A percentile compares a stretch with the other conserved stretches of the same genome.
phyloP scores from a whole-genome alignment of 2,113 vertebrate species.

The Microtus richardsoni region DNA sequence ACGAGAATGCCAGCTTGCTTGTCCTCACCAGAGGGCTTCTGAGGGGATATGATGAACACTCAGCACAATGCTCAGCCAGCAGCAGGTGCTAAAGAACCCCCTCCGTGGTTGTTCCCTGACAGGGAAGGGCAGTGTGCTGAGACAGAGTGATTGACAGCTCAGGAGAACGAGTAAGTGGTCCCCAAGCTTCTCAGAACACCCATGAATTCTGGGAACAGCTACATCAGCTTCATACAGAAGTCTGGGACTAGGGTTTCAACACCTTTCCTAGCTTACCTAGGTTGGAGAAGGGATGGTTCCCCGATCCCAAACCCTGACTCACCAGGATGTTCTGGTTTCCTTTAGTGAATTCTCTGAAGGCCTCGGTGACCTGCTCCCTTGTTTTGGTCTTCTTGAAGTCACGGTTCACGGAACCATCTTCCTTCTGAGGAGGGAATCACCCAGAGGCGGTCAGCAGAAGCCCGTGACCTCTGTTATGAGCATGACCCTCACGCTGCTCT shows the following conservation, averaged over 20 bases:
- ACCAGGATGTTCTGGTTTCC: slow-evolving; percentile 94
- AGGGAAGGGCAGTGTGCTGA: fast-evolving
- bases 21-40: neutral
- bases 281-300: neutral
- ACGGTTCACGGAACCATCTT: slow-evolving; percentile 97
- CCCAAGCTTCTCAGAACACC: neutral
- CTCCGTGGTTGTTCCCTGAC: fast-evolving
- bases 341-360: slow-evolving; percentile 96
- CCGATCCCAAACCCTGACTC: slow-evolving; percentile 73
- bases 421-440: slow-evolving; percentile 88
- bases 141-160: neutral
- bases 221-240: neutral
- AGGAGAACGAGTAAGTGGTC: neutral
- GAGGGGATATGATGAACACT: fast-evolving
- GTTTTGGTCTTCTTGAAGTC: slow-evolving; percentile 99
- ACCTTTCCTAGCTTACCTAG: neutral
- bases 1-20: neutral
- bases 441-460: neutral
- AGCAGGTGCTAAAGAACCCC: too few species aligned
- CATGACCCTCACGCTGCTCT: too few species aligned
- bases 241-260: neutral
- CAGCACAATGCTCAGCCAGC: fast-evolving
- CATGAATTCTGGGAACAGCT: fast-evolving
- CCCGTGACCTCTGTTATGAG: neutral
- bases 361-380: slow-evolving; percentile 92